Conservation (phyloP, 23 tunicate genomes). For the Trididemnum miniatum region DNA sequence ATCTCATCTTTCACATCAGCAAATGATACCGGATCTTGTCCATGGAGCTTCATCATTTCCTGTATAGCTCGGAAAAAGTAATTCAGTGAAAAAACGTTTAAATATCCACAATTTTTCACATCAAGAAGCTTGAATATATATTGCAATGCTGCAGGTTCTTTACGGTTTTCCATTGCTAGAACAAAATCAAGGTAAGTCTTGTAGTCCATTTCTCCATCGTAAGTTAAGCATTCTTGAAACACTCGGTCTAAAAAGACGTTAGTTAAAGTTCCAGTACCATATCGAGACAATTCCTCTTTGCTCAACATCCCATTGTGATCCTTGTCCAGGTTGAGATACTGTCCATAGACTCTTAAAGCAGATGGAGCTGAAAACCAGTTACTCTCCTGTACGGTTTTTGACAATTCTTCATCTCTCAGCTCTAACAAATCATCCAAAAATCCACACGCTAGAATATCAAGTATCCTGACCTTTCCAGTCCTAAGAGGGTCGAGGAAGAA, state of each 20-base stretch:
- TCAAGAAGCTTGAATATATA: constrained; percentile 94
- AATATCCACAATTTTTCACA: constrained; percentile 77
- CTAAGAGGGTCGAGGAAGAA: constrained; percentile 97
- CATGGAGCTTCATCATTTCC: constrained; percentile 93
- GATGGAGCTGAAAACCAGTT: constrained; percentile 99
- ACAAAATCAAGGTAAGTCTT: constrained; percentile 99
- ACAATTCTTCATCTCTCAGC: constrained; percentile 96
- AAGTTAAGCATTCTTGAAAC: constrained; percentile 96
- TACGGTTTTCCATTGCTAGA: constrained; percentile 94
- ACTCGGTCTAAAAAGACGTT: constrained; percentile 89
- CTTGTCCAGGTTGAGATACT: constrained; percentile 89
- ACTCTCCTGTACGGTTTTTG: constrained; percentile 94
- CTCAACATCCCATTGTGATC: constrained; percentile 99
- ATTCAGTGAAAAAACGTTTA: constrained; percentile 85
- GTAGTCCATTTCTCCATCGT: constrained; percentile 99
- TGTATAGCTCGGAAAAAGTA: constrained; percentile 85
- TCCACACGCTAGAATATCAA: constrained; percentile 96
- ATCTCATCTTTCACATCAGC: constrained; percentile 99
- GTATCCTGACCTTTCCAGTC: constrained; percentile 92
- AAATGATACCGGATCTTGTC: constrained; percentile 95
- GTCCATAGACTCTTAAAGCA: constrained; percentile 96
- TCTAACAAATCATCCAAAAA: constrained; percentile 97
- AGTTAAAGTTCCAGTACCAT: constrained; percentile 92
- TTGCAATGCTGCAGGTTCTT: constrained; percentile 97
- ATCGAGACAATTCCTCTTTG: constrained; percentile 89